phyloP scores from a whole-genome alignment of 2,888 invertebrate genomes.

The Macrophya alboannulata region DNA sequence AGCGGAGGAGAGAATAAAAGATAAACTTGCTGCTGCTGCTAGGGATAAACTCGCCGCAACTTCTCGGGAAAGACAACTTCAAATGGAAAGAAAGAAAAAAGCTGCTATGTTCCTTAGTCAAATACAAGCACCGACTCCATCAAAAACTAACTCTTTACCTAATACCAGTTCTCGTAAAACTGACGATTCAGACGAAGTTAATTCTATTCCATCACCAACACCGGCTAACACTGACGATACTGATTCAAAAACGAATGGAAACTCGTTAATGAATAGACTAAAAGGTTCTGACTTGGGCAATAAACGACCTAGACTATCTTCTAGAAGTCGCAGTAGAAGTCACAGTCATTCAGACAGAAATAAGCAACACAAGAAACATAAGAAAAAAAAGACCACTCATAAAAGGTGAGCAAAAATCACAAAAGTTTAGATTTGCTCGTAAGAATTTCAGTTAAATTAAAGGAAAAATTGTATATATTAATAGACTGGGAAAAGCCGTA shows the following conservation, averaged over 20 bases:
- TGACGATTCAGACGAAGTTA: conserved; percentile 75
- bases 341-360: conserved; percentile 73
- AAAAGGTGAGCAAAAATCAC: conserved; percentile 77
- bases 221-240: conserved; percentile 65
- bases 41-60: conserved; percentile 81
- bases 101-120: conserved; percentile 91
- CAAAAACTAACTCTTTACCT: conserved; percentile 59
- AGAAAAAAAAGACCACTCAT: conserved; percentile 81
- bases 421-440: neutral
- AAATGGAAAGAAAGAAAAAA: conserved; percentile 89
- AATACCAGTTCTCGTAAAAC: conserved; percentile 57
- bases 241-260: conserved; percentile 63
- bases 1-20: conserved; percentile 83
- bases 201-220: conserved; percentile 74
- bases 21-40: conserved; percentile 82
- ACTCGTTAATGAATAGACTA: conserved; percentile 74
- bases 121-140: conserved; percentile 74
- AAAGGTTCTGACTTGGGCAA: conserved; percentile 73
- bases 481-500: neutral
- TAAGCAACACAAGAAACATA: conserved; percentile 76
- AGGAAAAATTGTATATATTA: neutral
- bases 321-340: conserved; percentile 74
- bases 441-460: neutral
- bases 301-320: conserved; percentile 73
- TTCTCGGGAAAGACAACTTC: conserved; percentile 82